A percentile compares a stretch with the other conserved stretches of the same genome.
These are phyloP conservation scores for Petrocephalus sullivani DNA, from an alignment of 2,797 vertebrate species.

Conservation along the genomic window DNA sequence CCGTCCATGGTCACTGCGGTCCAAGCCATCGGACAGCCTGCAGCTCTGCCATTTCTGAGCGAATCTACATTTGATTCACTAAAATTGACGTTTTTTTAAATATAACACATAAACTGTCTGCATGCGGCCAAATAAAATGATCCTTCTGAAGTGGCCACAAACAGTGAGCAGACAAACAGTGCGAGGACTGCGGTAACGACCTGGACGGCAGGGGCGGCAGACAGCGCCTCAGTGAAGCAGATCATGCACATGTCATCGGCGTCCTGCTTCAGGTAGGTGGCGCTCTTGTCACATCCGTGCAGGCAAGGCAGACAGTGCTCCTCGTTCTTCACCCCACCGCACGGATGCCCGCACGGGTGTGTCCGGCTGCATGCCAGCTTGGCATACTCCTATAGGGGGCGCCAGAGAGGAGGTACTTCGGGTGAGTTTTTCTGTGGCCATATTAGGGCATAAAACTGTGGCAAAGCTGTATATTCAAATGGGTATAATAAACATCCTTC, in stretches of 20 bases:
- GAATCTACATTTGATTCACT: background rate
- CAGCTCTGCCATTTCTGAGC: background rate
- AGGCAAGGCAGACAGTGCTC: conserved; percentile 89
- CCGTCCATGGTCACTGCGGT: background rate
- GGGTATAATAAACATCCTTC: background rate
- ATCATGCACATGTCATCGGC: conserved; percentile 99
- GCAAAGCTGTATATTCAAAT: background rate
- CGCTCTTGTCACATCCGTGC: conserved; percentile 88
- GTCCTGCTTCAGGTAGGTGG: conserved; percentile 86
- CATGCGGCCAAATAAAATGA: background rate
- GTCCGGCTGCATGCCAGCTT: conserved; percentile 95
- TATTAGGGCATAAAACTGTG: background rate
- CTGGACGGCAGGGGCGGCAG: conserved; percentile 80
- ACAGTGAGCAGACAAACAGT: background rate
- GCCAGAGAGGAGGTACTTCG: background rate
- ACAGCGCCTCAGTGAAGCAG: conserved; percentile 97
- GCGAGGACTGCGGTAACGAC: background rate
- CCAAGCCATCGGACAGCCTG: background rate
- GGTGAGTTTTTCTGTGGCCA: background rate
- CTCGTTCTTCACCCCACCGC: conserved; percentile 93
- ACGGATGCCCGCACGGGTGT: conserved; percentile 89
- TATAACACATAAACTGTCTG: background rate
- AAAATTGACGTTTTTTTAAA: background rate
- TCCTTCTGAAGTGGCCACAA: background rate
- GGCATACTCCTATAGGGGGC: conserved; percentile 77